These are phyloP conservation scores for Ophion ellenae DNA, from an alignment of 2,888 invertebrate genomes.

Conservation along the genomic window DNA sequence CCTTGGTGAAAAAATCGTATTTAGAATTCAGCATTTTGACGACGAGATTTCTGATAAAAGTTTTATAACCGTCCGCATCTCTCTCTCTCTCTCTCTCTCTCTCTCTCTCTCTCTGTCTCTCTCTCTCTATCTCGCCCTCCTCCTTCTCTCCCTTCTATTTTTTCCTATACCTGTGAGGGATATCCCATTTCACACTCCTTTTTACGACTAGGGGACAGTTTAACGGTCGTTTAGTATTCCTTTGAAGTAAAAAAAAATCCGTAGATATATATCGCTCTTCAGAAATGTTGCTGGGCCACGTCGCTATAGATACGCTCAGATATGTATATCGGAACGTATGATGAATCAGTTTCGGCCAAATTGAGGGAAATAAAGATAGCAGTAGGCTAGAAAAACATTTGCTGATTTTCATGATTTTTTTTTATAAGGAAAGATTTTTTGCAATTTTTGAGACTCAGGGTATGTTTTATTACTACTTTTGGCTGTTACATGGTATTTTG, in stretches of 20 bases:
- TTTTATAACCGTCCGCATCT: slow-evolving; percentile 51
- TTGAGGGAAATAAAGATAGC: no score
- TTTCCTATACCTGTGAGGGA: neutral
- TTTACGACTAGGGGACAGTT: slow-evolving; percentile 30
- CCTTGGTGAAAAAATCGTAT: slow-evolving; percentile 30
- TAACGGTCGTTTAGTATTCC: slow-evolving; percentile 47
- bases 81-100: neutral
- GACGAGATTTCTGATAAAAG: slow-evolving; percentile 56
- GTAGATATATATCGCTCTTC: neutral
- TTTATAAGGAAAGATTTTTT: no score
- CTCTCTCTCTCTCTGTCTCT: no score
- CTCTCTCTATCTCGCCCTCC: no score
- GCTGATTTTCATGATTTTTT: no score
- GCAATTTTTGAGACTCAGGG: no score
- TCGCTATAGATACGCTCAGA: slow-evolving; percentile 16
- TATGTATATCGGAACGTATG: neutral
- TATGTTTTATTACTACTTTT: no score
- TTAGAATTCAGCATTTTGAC: slow-evolving; percentile 24
- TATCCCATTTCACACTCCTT: slow-evolving; percentile 33
- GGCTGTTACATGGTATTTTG: no score
- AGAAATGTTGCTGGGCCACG: slow-evolving; percentile 26
- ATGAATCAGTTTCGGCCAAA: neutral
- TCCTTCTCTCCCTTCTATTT: neutral
- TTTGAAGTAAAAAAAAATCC: slow-evolving; percentile 20
- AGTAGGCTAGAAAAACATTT: no score